Evolutionary conservation across 2,113 vertebrate species (phyloP), one percentile per base, ranked within the genome.

Genomic region (Passer montanus): DNA sequence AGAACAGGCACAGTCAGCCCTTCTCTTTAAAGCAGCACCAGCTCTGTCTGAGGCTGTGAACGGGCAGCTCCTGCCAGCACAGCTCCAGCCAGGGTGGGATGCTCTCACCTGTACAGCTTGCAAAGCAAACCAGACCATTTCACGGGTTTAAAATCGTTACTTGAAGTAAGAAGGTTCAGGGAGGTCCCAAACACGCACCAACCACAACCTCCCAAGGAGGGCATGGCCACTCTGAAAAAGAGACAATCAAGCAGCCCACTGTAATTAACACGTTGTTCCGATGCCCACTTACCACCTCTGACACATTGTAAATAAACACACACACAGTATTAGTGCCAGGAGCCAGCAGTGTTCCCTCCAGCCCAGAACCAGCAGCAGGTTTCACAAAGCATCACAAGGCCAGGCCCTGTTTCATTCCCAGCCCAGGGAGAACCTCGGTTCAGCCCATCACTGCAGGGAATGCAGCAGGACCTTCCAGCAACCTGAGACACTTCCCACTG

Each of bases 21-120:
- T 9, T 20, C 7, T 24, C 24, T 17, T 3, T 2, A 20, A 43
- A 47, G 69, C 58, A 78, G 31, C 75, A 13, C 50, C 47, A 23
- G 0, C 28, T 27, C 6, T 1, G 1, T 1, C 14, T 1, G 47
- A 20, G 3, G 46, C 7, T 35, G 74, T 13, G 20, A n/a, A 8
- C 27, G 21, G 13, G 6, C 0, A 10, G 31, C 84, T 75, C 49
- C 3, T 23, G 56, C 52, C 90, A 68, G 91, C 80, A 47, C 33
- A 63, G 69, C 50, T 39, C 72, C 17, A 31, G 67, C 30, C 52
- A 7, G 55, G 30, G 13, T 8, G n/a, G 66, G 66, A 63, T 1
- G 1, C 69, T 81, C 81, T 33, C 60, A 72, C 59, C 72, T 35
- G 53, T 0, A 24, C 43, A 67, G 11, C 43, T 12, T 6, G 26